Evolutionary conservation across 2,113 vertebrate species (phyloP).

Genomic region (Axis porcinus): DNA sequence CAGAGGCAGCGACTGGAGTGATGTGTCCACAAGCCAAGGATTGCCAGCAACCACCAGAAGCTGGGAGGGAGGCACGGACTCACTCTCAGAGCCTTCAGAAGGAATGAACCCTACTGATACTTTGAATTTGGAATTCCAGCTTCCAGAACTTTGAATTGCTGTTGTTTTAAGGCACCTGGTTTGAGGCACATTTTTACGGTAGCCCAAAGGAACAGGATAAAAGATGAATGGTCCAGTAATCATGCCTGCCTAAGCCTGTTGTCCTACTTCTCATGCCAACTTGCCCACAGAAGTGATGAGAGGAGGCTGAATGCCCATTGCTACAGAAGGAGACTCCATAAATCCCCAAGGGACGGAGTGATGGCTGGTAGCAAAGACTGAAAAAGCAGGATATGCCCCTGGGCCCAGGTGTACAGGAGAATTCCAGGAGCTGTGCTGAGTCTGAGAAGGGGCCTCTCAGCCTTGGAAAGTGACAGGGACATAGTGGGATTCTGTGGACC

Average conservation of each 20-base stretch:
- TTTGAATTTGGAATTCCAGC: not conserved
- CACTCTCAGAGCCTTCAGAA: not conserved
- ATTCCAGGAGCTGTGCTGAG: not conserved
- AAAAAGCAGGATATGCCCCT: not conserved
- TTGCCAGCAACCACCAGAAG: not conserved
- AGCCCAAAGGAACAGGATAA: not conserved
- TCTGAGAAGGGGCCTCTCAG: not conserved
- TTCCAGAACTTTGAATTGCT: not conserved
- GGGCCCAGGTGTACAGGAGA: not conserved
- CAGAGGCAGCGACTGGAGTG: not conserved
- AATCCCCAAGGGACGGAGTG: not conserved
- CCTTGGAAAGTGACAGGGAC: too few species aligned
- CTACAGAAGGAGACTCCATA: not conserved
- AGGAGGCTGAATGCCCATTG: not conserved
- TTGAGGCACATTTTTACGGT: not conserved
- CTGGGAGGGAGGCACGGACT: rapidly evolving
- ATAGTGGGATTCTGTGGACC: not conserved
- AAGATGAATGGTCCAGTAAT: not conserved
- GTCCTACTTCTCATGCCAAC: not conserved
- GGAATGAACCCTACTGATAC: not conserved
- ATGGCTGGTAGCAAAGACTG: not conserved
- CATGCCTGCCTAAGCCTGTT: not conserved
- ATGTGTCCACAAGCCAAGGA: not conserved
- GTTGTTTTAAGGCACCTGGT: not conserved
- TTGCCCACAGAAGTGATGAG: not conserved